Base-by-base conservation (phyloP, 2,113 vertebrate species). In the Macrotus californicus region DNA sequence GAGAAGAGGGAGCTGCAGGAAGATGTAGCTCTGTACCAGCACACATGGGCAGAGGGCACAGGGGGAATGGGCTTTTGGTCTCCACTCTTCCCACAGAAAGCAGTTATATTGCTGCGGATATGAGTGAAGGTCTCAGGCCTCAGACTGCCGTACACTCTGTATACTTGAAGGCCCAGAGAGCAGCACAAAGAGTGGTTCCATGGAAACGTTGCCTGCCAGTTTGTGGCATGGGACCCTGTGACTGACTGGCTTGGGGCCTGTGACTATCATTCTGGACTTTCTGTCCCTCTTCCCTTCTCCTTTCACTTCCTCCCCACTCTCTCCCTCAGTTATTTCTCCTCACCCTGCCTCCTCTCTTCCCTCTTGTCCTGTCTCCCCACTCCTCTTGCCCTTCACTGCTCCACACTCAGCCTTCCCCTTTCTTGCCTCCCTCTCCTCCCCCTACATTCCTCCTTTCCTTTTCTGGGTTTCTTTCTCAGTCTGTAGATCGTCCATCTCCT, bases 31-130 rank as follows among this genome's bases (percentile, higher is more conserved):
- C 50, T 12, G 18, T 1, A 52, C 29, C 36, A 52, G 15, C 14
- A 2, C 93, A 15, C 26, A 61, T 7, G 24, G 59, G 59, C 24
- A 11, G 5, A 0, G 10, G 22, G 6, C 2, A 0, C 14, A 34
- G 52, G 12, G 24, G 10, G 54, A 8, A 39, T 18, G 19, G n/a
- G 31, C 34, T 24, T 46, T 88, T 13, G 16, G 43, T 66, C n/a
- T 61, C 31, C 19, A 1, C 31, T 46, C 46, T 10, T 36, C 29
- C 34, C 15, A 3, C 10, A 7, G 54, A 43, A 82, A 31, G 19
- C 59, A 22, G 41, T n/a, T 3, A 21, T n/a, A 26, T n/a, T 1
- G 0, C 61, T 31, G 89, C 12, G 24, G 14, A 31, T 14, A 7
- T 31, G 11, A 2, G 39, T 4, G 3, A 19, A 6, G 6, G 59